Conservation (phyloP, 1,140 invertebrate genomes). For the Leptinotarsa defecta region DNA sequence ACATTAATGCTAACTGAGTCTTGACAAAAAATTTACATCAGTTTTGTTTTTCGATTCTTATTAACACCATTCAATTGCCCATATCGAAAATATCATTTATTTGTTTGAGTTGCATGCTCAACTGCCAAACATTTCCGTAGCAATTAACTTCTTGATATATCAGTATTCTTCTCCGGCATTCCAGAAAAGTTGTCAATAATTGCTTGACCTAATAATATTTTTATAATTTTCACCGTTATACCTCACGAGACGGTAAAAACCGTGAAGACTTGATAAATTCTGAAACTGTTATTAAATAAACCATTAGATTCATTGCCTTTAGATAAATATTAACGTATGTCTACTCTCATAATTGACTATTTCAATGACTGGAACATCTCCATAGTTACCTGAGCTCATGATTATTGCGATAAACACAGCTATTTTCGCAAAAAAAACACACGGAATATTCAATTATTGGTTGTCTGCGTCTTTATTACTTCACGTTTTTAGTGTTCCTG, state of each 20-base stretch:
- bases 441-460: neutral
- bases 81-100: too few species aligned
- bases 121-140: too few species aligned
- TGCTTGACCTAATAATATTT: neutral
- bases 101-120: too few species aligned
- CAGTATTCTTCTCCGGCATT: too few species aligned
- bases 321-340: neutral
- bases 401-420: neutral
- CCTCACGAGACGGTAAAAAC: neutral
- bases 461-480: neutral
- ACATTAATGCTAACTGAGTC: too few species aligned
- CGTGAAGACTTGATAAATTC: neutral
- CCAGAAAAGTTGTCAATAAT: too few species aligned
- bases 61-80: too few species aligned
- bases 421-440: neutral
- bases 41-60: too few species aligned
- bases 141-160: too few species aligned
- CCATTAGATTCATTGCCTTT: neutral
- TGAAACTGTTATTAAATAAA: conserved; percentile 4
- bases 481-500: too few species aligned
- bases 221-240: neutral
- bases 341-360: neutral
- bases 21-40: too few species aligned
- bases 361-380: neutral
- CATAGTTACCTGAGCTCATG: neutral